Base-by-base conservation (phyloP, 1,140 invertebrate genomes). In the Elymnias hypermnestra region DNA sequence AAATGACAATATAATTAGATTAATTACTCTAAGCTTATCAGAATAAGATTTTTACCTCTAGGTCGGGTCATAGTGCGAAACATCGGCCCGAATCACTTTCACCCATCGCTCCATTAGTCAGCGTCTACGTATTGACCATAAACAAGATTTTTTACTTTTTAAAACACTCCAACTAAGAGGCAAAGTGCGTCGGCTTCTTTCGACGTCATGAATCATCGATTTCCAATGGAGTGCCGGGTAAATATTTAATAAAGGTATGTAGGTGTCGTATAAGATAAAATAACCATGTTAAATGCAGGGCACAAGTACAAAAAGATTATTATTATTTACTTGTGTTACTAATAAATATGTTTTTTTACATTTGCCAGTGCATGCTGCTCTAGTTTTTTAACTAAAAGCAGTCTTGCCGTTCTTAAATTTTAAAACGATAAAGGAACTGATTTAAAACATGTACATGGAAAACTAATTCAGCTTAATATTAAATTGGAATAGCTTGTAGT, bases 51-150 rank as follows among this genome's bases (percentile, higher is more conserved):
- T 19, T 12, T 18, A 22, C 7, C 22, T 35, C 22, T 43, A 50
- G 47, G 47, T 50, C 47, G 49, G 67, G 70, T 71, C 70, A 71
- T 57, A 71, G 64, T 70, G 66, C 58, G 57, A 57, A 60, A 59
- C 54, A 57, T 47, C 47, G 41, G 40, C 17, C 43, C 29, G 33
- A 63, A 65, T 72, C 65, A 74, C 71, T 74, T 74, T 74, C 71
- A 58, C 70, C 59, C 38, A 53, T 58, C 43, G 43, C 46, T 57
- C 58, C 53, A 70, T 69, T 67, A 74, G 57, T 62, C 63, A 54
- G 56, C 68, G 69, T 68, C 61, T 63, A 51, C 59, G 63, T 46
- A 64, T 73, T 64, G 59, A 40, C 53, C 43, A 60, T 53, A 64
- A 63, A 62, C 47, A 53, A 56, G 26, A 62, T 63, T 62, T 65